Evolutionary conservation across 2,888 invertebrate species (phyloP), one percentile per base, ranked within the genome.

Genomic region (Synanthedon formicaeformis): DNA sequence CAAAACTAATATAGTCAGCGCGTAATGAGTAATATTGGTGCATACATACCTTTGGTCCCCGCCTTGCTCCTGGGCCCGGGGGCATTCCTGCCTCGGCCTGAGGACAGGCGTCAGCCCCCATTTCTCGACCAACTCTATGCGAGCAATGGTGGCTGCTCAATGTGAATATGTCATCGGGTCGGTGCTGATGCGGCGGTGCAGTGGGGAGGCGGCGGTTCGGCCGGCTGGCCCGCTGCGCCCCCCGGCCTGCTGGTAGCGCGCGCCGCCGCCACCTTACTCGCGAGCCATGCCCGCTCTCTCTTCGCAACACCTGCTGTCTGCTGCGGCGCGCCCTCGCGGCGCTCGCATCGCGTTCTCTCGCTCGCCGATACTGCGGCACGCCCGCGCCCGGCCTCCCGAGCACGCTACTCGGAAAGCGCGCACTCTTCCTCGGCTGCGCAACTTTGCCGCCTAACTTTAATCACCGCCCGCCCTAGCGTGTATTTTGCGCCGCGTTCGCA

Each of bases 51-150:
- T 92, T 89, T 91, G 89, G 85, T 91, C 91, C 80, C 90, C 91
- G 84, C 85, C 84, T 82, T 92, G 91, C 86, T 91, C 91, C 84
- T 89, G 90, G 87, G 90, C 90, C 89, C 89, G 92, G 92, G 94
- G 95, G 93, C 93, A 93, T 91, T 95, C 95, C 93, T 94, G 95
- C 92, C 95, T 94, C 93, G 95, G 95, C 91, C 94, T 93, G 92
- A 96, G 94, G 93, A 96, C 95, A 93, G 96, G 96, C 93, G 96
- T 96, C 91, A 96, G 94, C 94, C 96, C 96, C 96, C 96, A 96
- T 95, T 95, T 94, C 91, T 96, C 96, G 90, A 95, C 93, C 91
- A 96, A 95, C 93, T 96, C 96, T 93, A 96, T 94, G 91, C 95
- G 96, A 93, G 96, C 95, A 96, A 96, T 96, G 94, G 93, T 94